Conservation (phyloP, 2,797 vertebrate genomes). For the Pelobates cultripes region DNA sequence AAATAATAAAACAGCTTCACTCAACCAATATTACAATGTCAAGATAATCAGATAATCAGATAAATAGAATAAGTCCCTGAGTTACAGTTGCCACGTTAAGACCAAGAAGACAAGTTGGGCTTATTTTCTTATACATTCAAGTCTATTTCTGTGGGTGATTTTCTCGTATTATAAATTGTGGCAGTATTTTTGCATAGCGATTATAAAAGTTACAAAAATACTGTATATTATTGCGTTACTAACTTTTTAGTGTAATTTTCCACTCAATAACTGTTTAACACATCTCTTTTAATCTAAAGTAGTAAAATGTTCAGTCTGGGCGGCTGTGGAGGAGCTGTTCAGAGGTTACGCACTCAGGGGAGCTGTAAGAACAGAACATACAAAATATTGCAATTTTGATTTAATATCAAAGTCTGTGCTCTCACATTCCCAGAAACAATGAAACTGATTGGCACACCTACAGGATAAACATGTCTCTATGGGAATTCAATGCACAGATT, state of each 20-base stretch:
- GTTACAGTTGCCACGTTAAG: too few relatives aligned
- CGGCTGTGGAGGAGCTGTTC: background rate
- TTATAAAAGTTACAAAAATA: too few relatives aligned
- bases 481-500: conserved; percentile 51
- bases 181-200: too few relatives aligned
- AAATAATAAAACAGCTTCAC: too few relatives aligned
- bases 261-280: conserved; percentile 1
- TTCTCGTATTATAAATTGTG: too few relatives aligned
- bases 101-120: too few relatives aligned
- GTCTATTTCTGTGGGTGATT: too few relatives aligned
- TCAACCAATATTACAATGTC: too few relatives aligned
- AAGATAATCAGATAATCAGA: too few relatives aligned
- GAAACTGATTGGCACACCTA: conserved; percentile 17
- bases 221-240: background rate
- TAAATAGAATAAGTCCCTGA: too few relatives aligned
- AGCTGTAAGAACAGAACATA: conserved; percentile 28
- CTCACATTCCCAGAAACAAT: conserved; percentile 10
- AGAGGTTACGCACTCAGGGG: background rate
- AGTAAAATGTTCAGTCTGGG: background rate
- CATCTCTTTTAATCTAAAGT: conserved; percentile 7
- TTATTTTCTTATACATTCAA: too few relatives aligned
- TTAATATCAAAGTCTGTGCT: conserved; percentile 28
- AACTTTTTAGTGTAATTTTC: background rate
- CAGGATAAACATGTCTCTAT: conserved; percentile 33
- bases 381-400: conserved; percentile 35